A percentile compares a stretch with the other conserved stretches of the same genome.
These are phyloP conservation scores for Apostichopus japonicus DNA, from an alignment of 35 echinoderm and acorn worm genomes.

Conservation along the genomic window DNA sequence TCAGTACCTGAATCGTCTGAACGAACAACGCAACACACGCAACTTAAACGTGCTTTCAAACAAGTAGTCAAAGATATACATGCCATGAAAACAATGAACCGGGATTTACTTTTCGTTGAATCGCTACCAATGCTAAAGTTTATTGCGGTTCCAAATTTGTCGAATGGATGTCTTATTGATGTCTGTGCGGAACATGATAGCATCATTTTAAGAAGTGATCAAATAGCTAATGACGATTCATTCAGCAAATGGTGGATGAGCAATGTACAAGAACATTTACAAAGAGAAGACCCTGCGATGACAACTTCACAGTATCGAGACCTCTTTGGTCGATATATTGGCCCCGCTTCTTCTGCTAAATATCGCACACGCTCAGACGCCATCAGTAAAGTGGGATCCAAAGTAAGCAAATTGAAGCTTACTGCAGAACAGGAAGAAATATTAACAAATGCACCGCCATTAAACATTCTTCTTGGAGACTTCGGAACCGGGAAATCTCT, in stretches of 20 bases:
- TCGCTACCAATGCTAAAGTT: background rate
- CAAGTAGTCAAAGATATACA: slow-evolving; percentile 6
- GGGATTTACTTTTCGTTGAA: slow-evolving; percentile 11
- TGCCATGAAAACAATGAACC: slow-evolving; percentile 52
- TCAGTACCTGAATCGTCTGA: background rate
- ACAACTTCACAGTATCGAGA: background rate
- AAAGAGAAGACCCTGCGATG: background rate
- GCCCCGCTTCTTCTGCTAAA: slow-evolving; percentile 15
- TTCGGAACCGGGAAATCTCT: slow-evolving; percentile 52
- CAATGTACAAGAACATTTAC: background rate
- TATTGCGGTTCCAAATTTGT: background rate
- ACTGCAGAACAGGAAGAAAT: slow-evolving; percentile 8
- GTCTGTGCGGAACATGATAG: background rate
- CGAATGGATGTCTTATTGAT: background rate
- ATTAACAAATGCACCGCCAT: background rate
- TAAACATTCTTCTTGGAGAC: slow-evolving; percentile 29
- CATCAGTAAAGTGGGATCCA: background rate
- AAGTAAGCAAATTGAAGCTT: background rate
- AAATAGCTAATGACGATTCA: background rate
- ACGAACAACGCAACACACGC: background rate
- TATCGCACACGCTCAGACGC: slow-evolving; percentile 22
- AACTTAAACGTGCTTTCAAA: slow-evolving; percentile 3
- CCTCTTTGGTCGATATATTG: slow-evolving; percentile 39
- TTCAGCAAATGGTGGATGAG: slow-evolving; percentile 1
- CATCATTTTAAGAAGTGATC: background rate